Conservation (phyloP, 2,888 invertebrate genomes). For the Drosophila quinaria region DNA sequence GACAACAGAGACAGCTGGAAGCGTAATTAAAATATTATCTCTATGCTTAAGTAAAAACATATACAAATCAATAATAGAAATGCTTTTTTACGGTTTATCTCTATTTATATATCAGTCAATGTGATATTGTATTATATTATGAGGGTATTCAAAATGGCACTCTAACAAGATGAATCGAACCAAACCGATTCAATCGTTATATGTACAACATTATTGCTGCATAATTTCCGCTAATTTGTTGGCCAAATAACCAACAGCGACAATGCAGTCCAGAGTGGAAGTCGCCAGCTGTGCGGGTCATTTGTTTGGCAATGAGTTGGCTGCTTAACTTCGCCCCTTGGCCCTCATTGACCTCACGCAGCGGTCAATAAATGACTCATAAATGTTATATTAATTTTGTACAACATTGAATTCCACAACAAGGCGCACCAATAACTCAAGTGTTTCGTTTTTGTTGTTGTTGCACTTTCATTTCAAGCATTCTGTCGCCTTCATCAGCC, state of each 20-base stretch:
- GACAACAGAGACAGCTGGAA: conserved; percentile 26
- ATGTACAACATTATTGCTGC: conserved; percentile 64
- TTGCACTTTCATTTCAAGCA: conserved; percentile 6
- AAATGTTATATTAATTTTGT: conserved; percentile 72
- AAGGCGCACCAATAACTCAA: conserved; percentile 20
- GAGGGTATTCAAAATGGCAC: conserved; percentile 7
- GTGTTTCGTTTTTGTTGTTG: conserved; percentile 11
- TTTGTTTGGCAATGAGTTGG: conserved; percentile 46
- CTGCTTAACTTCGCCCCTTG: conserved; percentile 5
- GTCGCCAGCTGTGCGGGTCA: conserved; percentile 67
- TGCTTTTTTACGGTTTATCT: neutral
- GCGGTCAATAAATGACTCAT: conserved; percentile 66
- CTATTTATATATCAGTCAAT: neutral
- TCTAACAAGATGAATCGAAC: conserved; percentile 1
- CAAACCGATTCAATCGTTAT: conserved; percentile 26
- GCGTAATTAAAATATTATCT: conserved; percentile 53
- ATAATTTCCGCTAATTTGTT: conserved; percentile 73
- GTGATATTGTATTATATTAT: neutral
- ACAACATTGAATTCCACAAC: conserved; percentile 47
- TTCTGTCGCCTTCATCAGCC: conserved; percentile 49
- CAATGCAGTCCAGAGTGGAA: conserved; percentile 45
- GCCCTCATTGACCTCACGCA: conserved; percentile 2
- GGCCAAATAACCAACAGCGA: conserved; percentile 40
- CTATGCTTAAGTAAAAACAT: neutral
- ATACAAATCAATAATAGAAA: neutral